Conservation (phyloP, 2,888 invertebrate genomes). For the Rhingia rostrata region DNA sequence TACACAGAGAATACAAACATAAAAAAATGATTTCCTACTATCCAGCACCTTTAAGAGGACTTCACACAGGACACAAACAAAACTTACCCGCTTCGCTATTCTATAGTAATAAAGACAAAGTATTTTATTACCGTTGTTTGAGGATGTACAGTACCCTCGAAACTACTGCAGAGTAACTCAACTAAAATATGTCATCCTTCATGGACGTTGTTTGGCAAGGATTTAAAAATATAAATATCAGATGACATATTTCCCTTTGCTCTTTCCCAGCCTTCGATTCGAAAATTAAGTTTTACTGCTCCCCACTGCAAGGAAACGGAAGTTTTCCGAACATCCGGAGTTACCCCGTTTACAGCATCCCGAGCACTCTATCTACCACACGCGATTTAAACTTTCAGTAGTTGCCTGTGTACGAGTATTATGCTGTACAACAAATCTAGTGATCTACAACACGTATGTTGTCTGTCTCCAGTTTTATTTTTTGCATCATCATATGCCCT, state of each 20-base stretch:
- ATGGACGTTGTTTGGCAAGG: constrained; percentile 11
- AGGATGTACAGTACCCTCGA: constrained; percentile 11
- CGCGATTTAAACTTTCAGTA: constrained; percentile 39
- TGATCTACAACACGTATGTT: constrained; percentile 53
- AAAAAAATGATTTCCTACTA: no score
- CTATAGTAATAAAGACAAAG: neutral
- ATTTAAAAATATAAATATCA: constrained; percentile 25
- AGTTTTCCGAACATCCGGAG: constrained; percentile 17
- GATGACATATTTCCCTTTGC: constrained; percentile 22
- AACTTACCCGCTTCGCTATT: neutral
- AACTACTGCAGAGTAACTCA: constrained; percentile 29
- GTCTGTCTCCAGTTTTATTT: constrained; percentile 4
- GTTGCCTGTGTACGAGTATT: constrained; percentile 9
- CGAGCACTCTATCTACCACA: neutral
- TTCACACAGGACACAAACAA: neutral
- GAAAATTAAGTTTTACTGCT: constrained; percentile 33
- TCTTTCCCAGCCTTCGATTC: neutral
- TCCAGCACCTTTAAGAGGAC: no score
- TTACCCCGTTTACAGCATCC: neutral
- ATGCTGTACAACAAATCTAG: constrained; percentile 34
- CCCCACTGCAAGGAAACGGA: constrained; percentile 14
- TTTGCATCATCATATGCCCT: constrained; percentile 26
- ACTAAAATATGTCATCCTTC: constrained; percentile 31
- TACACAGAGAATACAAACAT: no score
- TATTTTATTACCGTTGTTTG: constrained; percentile 14